Base-by-base conservation (phyloP, 2,113 vertebrate species). In the Crotalus helleri region DNA sequence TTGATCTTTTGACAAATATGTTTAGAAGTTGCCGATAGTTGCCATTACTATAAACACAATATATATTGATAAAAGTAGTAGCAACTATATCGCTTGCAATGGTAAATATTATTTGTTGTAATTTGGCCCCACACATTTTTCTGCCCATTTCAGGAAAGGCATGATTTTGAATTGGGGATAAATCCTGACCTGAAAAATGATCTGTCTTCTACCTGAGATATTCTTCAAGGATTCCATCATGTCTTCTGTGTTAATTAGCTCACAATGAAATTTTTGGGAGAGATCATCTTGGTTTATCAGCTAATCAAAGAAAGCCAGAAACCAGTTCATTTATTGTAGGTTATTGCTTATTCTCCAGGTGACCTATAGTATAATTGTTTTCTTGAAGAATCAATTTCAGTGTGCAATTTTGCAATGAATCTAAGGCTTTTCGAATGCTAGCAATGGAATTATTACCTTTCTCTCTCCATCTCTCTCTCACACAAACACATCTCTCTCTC, bases 361-460 rank as follows among this genome's bases (percentile, higher is more conserved):
- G 5, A 69, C 0, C 90, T 69, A 9, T 95, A 51, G 90, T 51
- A 51, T 51, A 10, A 21, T n/a, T n/a, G 12, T 93, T 94, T 74
- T 94, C 58, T 87, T 94, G 94, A 85, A 59, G 12, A 85, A 55
- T 81, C 94, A 10, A 85, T 92, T 92, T 93, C 91, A 90, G 61
- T n/a, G 85, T 2, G 94, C 93, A 94, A 95, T 95, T 85, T 85
- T 69, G 69, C 53, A 44, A 5, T 55, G 53, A 91, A 94, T 74
- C 29, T 91, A 96, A 87, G 61, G 85, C 15, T 1, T 91, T 94
- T 95, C 90, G 89, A 74, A 91, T 85, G 59, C 49, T 92, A 95
- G 61, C 87, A 89, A 39, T 11, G 4, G n/a, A 1, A 2, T 81
- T 81, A 81, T 39, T 81, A 64, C 12, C 61, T 64, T 11, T 64